Conservation (phyloP, 2,888 invertebrate genomes). For the Harpagoxenus sublaevis region DNA sequence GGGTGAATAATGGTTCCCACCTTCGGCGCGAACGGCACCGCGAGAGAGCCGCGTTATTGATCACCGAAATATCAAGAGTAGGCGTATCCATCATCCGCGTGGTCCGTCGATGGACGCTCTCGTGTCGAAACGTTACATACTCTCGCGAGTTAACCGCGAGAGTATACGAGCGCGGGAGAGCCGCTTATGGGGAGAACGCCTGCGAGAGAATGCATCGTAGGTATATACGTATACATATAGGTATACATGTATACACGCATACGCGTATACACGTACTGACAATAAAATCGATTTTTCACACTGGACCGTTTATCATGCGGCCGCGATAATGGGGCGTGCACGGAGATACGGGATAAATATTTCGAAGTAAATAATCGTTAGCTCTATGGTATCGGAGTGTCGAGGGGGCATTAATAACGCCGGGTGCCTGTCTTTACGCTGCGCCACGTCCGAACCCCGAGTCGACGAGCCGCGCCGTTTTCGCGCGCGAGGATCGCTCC, state of each 20-base stretch:
- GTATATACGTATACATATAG: background rate
- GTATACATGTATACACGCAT: no score
- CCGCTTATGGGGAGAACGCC: slow-evolving; percentile 9
- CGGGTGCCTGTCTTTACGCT: slow-evolving; percentile 59
- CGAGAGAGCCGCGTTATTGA: slow-evolving; percentile 80
- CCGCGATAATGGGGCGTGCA: slow-evolving; percentile 73
- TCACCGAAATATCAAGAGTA: slow-evolving; percentile 84
- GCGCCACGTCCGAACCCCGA: slow-evolving; percentile 1
- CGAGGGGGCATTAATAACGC: slow-evolving; percentile 72
- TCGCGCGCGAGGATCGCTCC: slow-evolving; percentile 44
- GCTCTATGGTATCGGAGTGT: slow-evolving; percentile 64
- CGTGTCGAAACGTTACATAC: slow-evolving; percentile 62
- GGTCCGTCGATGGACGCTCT: slow-evolving; percentile 65
- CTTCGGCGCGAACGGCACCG: slow-evolving; percentile 77
- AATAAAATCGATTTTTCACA: slow-evolving; percentile 79
- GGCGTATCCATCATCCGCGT: slow-evolving; percentile 82
- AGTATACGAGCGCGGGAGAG: slow-evolving; percentile 36
- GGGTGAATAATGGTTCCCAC: slow-evolving; percentile 82
- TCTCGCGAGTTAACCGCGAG: slow-evolving; percentile 47
- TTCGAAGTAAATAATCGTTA: slow-evolving; percentile 77
- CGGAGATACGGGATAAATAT: slow-evolving; percentile 75
- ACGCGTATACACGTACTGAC: slow-evolving; percentile 59
- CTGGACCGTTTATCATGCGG: slow-evolving; percentile 72
- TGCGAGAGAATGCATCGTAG: slow-evolving; percentile 33
- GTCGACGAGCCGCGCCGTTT: slow-evolving; percentile 25